Evolutionary conservation across 1,140 invertebrate species (phyloP).

Genomic region (Monochamus saltuarius): DNA sequence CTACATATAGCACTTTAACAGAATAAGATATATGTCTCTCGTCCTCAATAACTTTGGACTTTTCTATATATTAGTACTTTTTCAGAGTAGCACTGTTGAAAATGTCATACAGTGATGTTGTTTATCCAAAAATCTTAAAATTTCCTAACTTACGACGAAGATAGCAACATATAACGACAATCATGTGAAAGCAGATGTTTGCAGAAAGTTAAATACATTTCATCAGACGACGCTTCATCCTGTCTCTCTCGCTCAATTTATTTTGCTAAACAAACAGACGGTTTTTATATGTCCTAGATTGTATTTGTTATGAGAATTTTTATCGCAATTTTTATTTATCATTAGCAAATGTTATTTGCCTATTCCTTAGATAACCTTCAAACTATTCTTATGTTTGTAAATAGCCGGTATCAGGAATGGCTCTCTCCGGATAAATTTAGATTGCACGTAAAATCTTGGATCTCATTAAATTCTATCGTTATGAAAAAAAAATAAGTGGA

Average conservation of each 20-base stretch:
- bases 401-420: constrained; percentile 11
- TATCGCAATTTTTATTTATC: constrained; percentile 29
- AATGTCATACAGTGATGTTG: no score
- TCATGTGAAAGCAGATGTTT: no score
- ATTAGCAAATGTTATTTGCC: constrained; percentile 32
- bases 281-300: constrained; percentile 15
- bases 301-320: constrained; percentile 24
- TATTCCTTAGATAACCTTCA: constrained; percentile 31
- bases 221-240: no score
- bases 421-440: constrained; percentile 11
- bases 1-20: no score
- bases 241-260: neutral
- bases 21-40: no score
- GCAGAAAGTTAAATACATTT: no score
- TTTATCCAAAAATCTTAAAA: no score
- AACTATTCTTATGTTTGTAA: constrained; percentile 29
- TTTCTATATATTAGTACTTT: no score
- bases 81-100: no score
- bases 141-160: no score
- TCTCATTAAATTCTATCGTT: constrained; percentile 4
- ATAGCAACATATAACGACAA: no score
- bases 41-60: no score
- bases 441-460: constrained; percentile 5
- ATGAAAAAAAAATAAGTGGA: neutral
- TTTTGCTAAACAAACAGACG: constrained; percentile 12